Percentiles rank a stretch among this genome's conserved stretches.
Evolutionary conservation across 2,113 vertebrate species (phyloP).

Genomic region (Rhineura floridana): DNA sequence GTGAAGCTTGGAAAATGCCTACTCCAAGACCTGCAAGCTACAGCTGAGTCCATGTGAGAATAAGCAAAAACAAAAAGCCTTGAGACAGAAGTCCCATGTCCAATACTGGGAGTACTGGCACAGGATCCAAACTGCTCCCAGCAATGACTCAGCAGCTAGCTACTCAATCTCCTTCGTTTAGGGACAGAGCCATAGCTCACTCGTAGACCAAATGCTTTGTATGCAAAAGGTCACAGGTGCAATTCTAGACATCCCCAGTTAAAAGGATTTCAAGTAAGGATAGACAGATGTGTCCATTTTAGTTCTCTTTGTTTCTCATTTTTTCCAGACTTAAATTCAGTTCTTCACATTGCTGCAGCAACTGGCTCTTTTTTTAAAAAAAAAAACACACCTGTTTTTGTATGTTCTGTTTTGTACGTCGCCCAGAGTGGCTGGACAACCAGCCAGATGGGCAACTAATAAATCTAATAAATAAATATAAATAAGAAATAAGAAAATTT

Average conservation of each 20-base stretch:
- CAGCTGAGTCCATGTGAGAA: background rate
- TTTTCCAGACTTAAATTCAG: too few relatives aligned
- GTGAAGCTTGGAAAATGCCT: background rate
- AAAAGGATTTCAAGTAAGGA: background rate
- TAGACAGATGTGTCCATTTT: too few relatives aligned
- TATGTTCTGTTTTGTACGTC: too few relatives aligned
- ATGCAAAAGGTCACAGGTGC: background rate
- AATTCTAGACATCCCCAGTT: background rate
- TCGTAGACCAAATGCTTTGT: background rate
- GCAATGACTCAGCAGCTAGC: background rate
- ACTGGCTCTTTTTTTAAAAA: too few relatives aligned
- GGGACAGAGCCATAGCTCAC: background rate
- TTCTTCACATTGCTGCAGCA: too few relatives aligned
- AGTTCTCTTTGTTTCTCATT: too few relatives aligned
- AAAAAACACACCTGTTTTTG: too few relatives aligned
- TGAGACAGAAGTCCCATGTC: background rate
- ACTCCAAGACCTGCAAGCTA: background rate
- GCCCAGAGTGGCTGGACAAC: too few relatives aligned
- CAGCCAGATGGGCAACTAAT: too few relatives aligned
- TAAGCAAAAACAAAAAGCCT: background rate
- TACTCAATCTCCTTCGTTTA: background rate
- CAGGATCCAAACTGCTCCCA: background rate
- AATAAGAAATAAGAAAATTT: too few relatives aligned
- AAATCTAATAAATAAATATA: too few relatives aligned
- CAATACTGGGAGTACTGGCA: background rate